Percentiles rank a stretch among this genome's conserved stretches.
These are phyloP conservation scores for Physocephala rufipes DNA, from an alignment of 2,888 invertebrate genomes.

Conservation along the genomic window DNA sequence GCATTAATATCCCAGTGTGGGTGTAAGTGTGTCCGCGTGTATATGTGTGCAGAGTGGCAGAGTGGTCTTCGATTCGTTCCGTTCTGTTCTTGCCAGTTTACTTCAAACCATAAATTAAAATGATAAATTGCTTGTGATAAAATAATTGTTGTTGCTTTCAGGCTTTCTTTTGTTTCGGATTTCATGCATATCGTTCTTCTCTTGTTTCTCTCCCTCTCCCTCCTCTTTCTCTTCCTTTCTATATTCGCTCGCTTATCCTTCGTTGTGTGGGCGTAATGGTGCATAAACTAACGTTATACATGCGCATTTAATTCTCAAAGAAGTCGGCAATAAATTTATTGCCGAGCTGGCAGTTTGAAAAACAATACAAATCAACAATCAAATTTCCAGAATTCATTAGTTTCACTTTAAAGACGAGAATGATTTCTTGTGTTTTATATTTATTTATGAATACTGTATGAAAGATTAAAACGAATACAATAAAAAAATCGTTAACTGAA, in stretches of 20 bases:
- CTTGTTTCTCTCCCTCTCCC: background rate
- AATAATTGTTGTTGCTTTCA: conserved; percentile 40
- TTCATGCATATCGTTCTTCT: conserved; percentile 32
- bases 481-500: too few species aligned
- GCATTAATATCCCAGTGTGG: background rate
- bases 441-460: background rate
- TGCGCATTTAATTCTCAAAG: background rate
- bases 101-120: conserved; percentile 34
- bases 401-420: background rate
- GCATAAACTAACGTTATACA: background rate
- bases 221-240: conserved; percentile 2
- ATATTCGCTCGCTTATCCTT: background rate
- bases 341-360: too few species aligned
- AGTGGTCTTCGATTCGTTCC: background rate
- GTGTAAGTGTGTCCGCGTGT: conserved; percentile 14
- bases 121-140: conserved; percentile 35
- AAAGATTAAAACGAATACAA: background rate
- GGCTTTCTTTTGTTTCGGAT: conserved; percentile 22
- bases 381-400: background rate
- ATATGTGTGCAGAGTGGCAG: too few species aligned
- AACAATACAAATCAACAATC: too few species aligned
- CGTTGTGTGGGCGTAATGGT: conserved; percentile 26
- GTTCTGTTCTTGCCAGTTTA: conserved; percentile 20
- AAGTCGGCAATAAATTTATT: background rate
- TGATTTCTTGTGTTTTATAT: background rate